These are phyloP conservation scores for Gavialis gangeticus DNA, from an alignment of 2,113 vertebrate species.

Conservation along the genomic window DNA sequence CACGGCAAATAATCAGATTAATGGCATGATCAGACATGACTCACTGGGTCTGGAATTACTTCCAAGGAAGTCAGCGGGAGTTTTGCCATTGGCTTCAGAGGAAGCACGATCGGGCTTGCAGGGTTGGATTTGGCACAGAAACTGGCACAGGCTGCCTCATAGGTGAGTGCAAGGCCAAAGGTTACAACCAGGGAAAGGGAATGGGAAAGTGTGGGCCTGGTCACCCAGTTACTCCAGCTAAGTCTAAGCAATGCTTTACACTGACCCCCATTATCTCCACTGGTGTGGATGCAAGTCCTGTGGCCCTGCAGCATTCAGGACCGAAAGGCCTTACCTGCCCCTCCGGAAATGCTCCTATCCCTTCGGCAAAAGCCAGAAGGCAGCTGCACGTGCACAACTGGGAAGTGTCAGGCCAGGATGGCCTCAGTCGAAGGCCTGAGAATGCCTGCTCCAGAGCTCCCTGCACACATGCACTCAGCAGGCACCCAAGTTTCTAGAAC, in stretches of 20 bases:
- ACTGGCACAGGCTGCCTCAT: neutral
- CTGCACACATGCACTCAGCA: neutral
- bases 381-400: neutral
- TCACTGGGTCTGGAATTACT: neutral
- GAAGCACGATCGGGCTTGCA: neutral
- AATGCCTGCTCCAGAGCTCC: rapidly evolving
- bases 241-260: neutral
- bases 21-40: neutral
- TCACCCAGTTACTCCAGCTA: neutral
- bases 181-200: neutral
- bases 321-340: too few relatives aligned
- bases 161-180: neutral
- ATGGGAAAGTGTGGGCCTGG: neutral
- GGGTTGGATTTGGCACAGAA: rapidly evolving
- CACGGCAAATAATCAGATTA: neutral
- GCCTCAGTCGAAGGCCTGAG: rapidly evolving
- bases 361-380: neutral
- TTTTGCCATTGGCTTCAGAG: neutral
- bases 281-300: too few relatives aligned
- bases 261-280: neutral
- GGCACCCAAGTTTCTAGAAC: neutral
- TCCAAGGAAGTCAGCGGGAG: neutral
- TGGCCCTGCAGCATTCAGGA: too few relatives aligned
- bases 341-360: neutral
- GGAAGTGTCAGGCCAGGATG: neutral